These are phyloP conservation scores for Synanthedon formicaeformis DNA, from an alignment of 2,888 invertebrate genomes.

Conservation along the genomic window DNA sequence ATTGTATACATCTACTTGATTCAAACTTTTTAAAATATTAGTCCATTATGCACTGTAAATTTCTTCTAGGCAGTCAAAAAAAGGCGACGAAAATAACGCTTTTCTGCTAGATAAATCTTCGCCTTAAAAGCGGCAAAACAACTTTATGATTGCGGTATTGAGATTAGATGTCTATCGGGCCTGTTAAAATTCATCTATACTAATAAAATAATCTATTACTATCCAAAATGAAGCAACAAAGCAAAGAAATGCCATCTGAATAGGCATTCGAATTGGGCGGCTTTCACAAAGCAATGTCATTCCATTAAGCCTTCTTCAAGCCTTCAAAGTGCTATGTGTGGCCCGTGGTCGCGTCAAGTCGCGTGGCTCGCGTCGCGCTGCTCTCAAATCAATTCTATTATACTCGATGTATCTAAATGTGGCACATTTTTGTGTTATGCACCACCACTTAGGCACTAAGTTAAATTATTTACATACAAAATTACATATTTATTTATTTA, in stretches of 20 bases:
- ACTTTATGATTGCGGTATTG: conserved; percentile 32
- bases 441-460: not conserved
- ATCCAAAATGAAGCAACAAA: conserved; percentile 68
- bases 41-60: no score
- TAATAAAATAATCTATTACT: conserved; percentile 69
- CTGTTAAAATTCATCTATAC: conserved; percentile 55
- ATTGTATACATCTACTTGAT: no score
- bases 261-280: conserved; percentile 71
- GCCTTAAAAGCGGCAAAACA: conserved; percentile 19
- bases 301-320: conserved; percentile 69
- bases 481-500: no score
- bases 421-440: not conserved
- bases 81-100: no score
- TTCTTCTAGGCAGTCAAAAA: no score
- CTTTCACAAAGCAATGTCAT: conserved; percentile 66
- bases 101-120: not conserved
- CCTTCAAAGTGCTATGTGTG: conserved; percentile 58
- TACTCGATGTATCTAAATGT: not conserved
- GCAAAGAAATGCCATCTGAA: conserved; percentile 68
- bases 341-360: conserved; percentile 63
- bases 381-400: conserved; percentile 61
- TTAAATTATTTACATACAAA: no score
- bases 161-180: conserved; percentile 42
- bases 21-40: no score
- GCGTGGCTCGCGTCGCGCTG: conserved; percentile 34